Conservation (phyloP, 2,113 vertebrate genomes). For the Xiphophorus maculatus region DNA sequence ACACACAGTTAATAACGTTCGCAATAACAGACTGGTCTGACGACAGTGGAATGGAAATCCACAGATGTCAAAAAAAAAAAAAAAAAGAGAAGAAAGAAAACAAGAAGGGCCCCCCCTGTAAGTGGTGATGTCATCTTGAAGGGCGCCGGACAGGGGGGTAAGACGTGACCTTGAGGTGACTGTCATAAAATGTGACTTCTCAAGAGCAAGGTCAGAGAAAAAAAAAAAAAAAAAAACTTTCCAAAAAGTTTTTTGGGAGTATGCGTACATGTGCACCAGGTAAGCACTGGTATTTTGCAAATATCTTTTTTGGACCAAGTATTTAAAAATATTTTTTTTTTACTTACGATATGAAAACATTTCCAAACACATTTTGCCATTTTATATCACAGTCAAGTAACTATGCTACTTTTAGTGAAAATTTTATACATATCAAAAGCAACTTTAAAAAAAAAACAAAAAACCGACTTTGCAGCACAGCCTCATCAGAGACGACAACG, state of each 20-base stretch:
- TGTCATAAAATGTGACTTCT: conserved; percentile 52
- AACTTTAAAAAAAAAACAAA: no score
- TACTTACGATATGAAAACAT: not conserved
- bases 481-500: no score
- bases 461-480: no score
- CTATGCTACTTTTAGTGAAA: no score
- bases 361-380: no score
- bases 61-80: conserved; percentile 47
- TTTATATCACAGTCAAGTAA: no score
- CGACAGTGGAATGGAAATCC: conserved; percentile 69
- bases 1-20: conserved; percentile 65
- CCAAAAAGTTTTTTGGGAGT: conserved; percentile 37
- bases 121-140: conserved; percentile 74
- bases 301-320: not conserved
- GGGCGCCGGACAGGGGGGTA: conserved; percentile 48
- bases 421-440: no score
- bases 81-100: no score
- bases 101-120: conserved; percentile 4
- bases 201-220: conserved; percentile 24
- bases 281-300: conserved; percentile 3
- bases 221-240: conserved; percentile 1
- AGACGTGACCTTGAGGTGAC: conserved; percentile 63
- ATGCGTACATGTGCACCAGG: conserved; percentile 29
- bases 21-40: conserved; percentile 73
- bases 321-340: conserved; percentile 1